phyloP scores from a whole-genome alignment of 1,140 invertebrate genomes.

The Streblospio benedicti region DNA sequence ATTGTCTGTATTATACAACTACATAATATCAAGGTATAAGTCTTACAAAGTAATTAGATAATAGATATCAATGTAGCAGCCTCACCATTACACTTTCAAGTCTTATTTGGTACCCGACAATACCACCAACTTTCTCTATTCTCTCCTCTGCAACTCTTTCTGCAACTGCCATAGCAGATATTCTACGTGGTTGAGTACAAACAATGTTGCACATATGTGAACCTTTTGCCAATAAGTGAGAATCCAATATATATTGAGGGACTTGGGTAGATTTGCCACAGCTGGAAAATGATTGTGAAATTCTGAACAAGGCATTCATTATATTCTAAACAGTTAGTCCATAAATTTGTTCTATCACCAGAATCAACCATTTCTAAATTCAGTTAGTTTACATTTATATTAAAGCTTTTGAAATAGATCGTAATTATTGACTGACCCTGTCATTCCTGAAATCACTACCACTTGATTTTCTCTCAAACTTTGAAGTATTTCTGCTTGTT shows the following conservation, averaged over 20 bases:
- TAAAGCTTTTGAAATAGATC: not conserved
- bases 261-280: slow-evolving; percentile 51
- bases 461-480: slow-evolving; percentile 30
- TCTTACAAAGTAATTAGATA: not conserved
- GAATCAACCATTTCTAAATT: no score
- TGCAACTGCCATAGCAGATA: slow-evolving; percentile 38
- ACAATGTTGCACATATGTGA: slow-evolving; percentile 68
- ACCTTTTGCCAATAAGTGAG: slow-evolving; percentile 57
- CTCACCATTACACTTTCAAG: slow-evolving; percentile 48
- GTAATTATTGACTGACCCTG: slow-evolving; percentile 29
- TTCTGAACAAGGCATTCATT: not conserved
- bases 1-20: not conserved
- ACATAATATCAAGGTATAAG: not conserved
- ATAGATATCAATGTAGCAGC: not conserved
- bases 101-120: slow-evolving; percentile 53
- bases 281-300: slow-evolving; percentile 19
- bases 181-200: slow-evolving; percentile 48
- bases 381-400: no score
- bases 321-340: not conserved
- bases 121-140: slow-evolving; percentile 27
- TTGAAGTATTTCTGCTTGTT: slow-evolving; percentile 49
- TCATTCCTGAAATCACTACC: slow-evolving; percentile 44
- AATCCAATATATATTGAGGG: slow-evolving; percentile 84
- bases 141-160: slow-evolving; percentile 36
- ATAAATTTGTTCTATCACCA: no score